Evolutionary conservation across 2,888 invertebrate species (phyloP), one percentile per base, ranked within the genome.

Genomic region (Oscheius sp.): DNA sequence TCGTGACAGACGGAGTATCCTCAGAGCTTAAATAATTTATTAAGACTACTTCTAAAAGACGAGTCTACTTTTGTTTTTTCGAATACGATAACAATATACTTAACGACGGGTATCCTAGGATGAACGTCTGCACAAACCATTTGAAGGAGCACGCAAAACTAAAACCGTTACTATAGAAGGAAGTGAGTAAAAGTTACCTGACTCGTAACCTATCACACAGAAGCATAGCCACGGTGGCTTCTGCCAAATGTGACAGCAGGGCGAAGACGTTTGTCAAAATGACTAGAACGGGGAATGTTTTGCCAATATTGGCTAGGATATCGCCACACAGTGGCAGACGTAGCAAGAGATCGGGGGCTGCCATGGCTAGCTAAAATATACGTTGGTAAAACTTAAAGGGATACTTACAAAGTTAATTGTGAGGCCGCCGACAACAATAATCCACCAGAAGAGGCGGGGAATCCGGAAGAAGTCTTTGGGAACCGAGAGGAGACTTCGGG

Each of bases 61-160:
- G 42, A 42, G 7, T 42, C 55, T 68, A 55, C 21, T 35, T 7
- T 13, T 68, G 68, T 55, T 68, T 68, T 33, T 68, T 68, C 2
- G 68, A 68, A 29, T 68, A 68, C 3, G 11, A 9, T 35, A 68
- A 21, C 37, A 86, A 75, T 57, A 82, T 79, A 5, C 73, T 59
- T n/a, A 87, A 79, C 1, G 87, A 87, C 21, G 87, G 85, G 75
- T 84, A 87, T 1, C 87, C 87, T 66, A 87, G 70, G 55, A 87
- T 77, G 76, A 86, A 84, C 10, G 87, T 87, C 68, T 87, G 87
- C 7, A 84, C 55, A 71, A 84, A 81, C 87, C 87, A 87, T 73
- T 86, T 86, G 57, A 84, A 79, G 4, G 84, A 74, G 47, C 83
- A 79, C n/a, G 80, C 82, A 72, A 80, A 80, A 29, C 82, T 82